Conservation (phyloP, 2,888 invertebrate species). For the Lumbricus terrestris region DNA sequence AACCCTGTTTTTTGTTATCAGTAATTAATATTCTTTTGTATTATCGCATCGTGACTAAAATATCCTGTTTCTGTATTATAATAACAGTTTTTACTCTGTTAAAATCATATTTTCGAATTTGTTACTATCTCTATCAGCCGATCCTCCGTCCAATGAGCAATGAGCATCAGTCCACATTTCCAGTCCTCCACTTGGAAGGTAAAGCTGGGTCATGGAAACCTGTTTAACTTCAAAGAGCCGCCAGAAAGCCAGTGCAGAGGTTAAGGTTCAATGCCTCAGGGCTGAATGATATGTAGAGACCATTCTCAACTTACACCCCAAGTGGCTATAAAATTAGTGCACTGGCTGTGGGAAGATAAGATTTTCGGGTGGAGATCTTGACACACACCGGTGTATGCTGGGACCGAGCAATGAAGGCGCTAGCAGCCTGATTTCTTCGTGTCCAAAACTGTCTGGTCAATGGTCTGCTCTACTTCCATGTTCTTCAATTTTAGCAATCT, state of each 20-base stretch:
- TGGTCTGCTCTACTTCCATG: not conserved
- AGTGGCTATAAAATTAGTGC: not conserved
- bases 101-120: too few species aligned
- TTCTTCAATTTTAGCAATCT: too few species aligned
- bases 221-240: too few species aligned
- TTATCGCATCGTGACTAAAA: too few species aligned
- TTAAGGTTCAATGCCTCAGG: not conserved
- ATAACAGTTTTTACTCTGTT: not conserved
- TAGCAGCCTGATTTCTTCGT: not conserved
- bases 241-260: not conserved
- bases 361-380: not conserved
- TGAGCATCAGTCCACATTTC: too few species aligned
- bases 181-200: too few species aligned
- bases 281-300: not conserved
- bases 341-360: not conserved
- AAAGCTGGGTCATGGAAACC: too few species aligned
- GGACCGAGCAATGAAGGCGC: not conserved
- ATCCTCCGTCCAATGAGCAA: too few species aligned
- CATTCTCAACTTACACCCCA: not conserved
- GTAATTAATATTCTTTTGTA: too few species aligned
- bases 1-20: too few species aligned
- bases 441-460: not conserved
- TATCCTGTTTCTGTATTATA: too few species aligned
- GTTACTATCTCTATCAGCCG: too few species aligned
- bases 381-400: not conserved